These are phyloP conservation scores for Heliconius erato DNA, from an alignment of 2,888 invertebrate species.

Conservation along the genomic window DNA sequence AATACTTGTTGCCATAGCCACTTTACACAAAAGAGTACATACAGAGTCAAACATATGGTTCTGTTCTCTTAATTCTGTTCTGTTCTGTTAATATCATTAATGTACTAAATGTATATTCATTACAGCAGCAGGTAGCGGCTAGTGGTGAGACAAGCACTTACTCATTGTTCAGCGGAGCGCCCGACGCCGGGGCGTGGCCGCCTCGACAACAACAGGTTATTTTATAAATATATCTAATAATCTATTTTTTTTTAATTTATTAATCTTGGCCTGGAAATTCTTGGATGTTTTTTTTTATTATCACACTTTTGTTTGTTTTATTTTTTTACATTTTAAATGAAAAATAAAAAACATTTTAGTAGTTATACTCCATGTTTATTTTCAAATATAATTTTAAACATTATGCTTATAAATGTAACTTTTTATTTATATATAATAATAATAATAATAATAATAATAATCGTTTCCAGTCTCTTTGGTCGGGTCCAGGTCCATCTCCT, in stretches of 20 bases:
- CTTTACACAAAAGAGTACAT: too few relatives aligned
- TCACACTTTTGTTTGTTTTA: too few relatives aligned
- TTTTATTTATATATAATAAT: background rate
- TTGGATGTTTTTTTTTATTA: background rate
- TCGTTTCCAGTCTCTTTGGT: conserved; percentile 89
- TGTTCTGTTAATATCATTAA: background rate
- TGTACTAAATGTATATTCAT: background rate
- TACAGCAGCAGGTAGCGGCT: conserved; percentile 15
- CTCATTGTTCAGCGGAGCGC: conserved; percentile 85
- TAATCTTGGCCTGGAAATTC: background rate
- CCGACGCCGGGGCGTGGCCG: conserved; percentile 68
- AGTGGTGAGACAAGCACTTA: conserved; percentile 75
- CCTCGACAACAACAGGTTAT: conserved; percentile 60
- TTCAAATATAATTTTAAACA: background rate
- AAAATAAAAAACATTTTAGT: too few relatives aligned
- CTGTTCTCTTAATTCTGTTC: too few relatives aligned
- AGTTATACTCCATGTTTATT: background rate
- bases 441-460: background rate
- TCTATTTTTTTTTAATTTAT: too few relatives aligned
- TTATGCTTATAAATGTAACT: background rate
- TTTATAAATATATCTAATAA: background rate
- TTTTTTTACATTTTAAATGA: too few relatives aligned
- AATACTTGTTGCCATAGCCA: too few relatives aligned
- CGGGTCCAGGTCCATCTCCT: conserved; percentile 91
- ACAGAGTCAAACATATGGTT: too few relatives aligned